These are phyloP conservation scores for Triplophysa yarkandensis DNA, from an alignment of 2,797 vertebrate genomes.

Conservation along the genomic window DNA sequence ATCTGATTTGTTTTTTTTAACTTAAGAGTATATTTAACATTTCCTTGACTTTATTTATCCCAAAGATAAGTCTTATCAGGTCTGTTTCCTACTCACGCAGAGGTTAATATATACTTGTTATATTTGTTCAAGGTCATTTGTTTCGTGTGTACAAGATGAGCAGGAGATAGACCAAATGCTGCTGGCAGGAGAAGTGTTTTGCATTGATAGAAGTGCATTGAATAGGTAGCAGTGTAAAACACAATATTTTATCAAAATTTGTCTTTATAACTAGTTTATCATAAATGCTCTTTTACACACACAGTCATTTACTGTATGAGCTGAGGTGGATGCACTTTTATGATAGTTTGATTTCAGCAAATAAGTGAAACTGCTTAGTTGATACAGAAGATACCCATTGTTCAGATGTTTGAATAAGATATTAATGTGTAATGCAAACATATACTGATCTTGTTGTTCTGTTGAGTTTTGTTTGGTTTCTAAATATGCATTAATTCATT, in stretches of 20 bases:
- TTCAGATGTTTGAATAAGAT: not conserved
- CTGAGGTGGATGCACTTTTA: conserved; percentile 35
- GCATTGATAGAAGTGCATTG: not conserved
- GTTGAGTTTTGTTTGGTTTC: conserved; percentile 26
- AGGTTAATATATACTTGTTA: not conserved
- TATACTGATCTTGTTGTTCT: not conserved
- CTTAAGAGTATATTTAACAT: not conserved
- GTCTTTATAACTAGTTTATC: not conserved
- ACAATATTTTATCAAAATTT: not conserved
- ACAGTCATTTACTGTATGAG: conserved; percentile 11
- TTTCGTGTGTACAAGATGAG: not conserved
- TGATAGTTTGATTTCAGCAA: conserved; percentile 12
- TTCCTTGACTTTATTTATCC: not conserved
- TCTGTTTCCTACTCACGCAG: not conserved
- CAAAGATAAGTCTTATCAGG: not conserved
- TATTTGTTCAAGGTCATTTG: not conserved
- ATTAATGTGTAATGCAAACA: not conserved
- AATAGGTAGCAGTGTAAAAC: conserved; percentile 10
- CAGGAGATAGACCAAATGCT: not conserved
- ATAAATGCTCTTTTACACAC: not conserved
- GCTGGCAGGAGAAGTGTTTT: not conserved
- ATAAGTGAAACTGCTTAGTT: conserved; percentile 6
- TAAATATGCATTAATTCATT: conserved; percentile 30
- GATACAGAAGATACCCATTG: conserved; percentile 1
- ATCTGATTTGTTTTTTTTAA: not conserved